Evolutionary conservation across 2,113 vertebrate genomes (phyloP), one percentile per base, ranked within the genome.

Genomic region (Lutjanus erythropterus): DNA sequence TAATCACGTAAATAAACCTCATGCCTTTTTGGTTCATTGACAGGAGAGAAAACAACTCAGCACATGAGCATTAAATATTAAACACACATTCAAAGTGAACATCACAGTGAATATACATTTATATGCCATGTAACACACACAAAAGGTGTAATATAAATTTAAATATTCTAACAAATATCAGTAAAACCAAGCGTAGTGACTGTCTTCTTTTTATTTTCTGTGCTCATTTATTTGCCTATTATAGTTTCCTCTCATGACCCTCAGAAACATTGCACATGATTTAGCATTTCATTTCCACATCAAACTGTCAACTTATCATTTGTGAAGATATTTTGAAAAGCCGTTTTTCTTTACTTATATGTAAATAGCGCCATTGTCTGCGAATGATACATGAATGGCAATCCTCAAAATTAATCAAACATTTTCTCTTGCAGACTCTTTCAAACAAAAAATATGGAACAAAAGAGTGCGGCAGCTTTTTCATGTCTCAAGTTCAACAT

Each of bases 261-360:
- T 65, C 25, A 0, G 7, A 67, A n/a, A 60, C 65, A 61, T n/a
- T 42, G 39, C 56, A 46, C 53, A 70, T n/a, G 35, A 74, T 77
- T 86, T 71, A 39, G 65, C 56, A 81, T 81, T 80, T 88, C 29
- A 77, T 77, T 79, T 52, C 42, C 65, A 84, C 71, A 79, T 84
- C 68, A 80, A 79, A 80, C 81, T 79, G 61, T 76, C 69, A 72
- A 29, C 25, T 25, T 62, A 37, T 69, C 46, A 25, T 41, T 47
- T 33, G 46, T 12, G 2, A 55, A 52, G 27, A 27, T 29, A 39
- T 66, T 82, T 53, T 67, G 19, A 71, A 71, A 72, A 66, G n/a
- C 46, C 8, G 1, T 29, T 59, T 47, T 67, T 53, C 49, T 76
- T 79, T 31, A 59, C 50, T 78, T 78, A 27, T 67, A 70, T 84